A percentile compares a stretch with the other conserved stretches of the same genome.
Conservation (phyloP, 2,797 vertebrate genomes). For the Lutra lutra region DNA sequence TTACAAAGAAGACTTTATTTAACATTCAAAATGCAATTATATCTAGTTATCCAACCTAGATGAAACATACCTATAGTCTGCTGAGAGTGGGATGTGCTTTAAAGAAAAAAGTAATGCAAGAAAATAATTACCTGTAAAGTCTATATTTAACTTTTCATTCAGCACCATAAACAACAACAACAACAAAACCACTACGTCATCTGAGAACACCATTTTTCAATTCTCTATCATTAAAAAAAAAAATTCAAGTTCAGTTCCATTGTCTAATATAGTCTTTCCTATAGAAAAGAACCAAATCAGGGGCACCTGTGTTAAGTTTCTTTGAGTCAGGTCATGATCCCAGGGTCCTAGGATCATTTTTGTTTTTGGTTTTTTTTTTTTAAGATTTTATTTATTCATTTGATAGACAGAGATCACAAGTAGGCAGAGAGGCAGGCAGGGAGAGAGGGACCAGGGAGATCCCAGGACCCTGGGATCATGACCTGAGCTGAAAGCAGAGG, state of each 20-base stretch:
- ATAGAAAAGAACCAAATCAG: neutral
- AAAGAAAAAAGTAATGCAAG: neutral
- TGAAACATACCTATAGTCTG: neutral
- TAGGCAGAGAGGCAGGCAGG: too few relatives aligned
- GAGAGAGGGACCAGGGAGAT: too few relatives aligned
- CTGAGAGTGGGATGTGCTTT: accelerated
- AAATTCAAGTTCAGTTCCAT: slow-evolving; percentile 8
- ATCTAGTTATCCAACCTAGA: neutral
- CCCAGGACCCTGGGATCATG: too few relatives aligned
- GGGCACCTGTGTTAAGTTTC: neutral
- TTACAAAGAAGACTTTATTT: neutral
- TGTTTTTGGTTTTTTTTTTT: too few relatives aligned
- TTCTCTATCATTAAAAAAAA: neutral
- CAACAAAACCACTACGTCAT: neutral
- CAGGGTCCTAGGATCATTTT: too few relatives aligned
- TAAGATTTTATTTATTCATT: too few relatives aligned
- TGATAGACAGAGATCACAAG: too few relatives aligned
- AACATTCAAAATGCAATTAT: neutral
- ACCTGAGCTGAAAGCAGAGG: too few relatives aligned
- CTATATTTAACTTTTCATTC: accelerated
- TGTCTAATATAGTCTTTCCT: slow-evolving; percentile 54
- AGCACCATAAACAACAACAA: neutral
- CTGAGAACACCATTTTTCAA: neutral
- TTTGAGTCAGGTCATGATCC: neutral
- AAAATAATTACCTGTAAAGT: neutral